Evolutionary conservation across 2,888 invertebrate species (phyloP), one percentile per base, ranked within the genome.

Genomic region (Patella depressa): DNA sequence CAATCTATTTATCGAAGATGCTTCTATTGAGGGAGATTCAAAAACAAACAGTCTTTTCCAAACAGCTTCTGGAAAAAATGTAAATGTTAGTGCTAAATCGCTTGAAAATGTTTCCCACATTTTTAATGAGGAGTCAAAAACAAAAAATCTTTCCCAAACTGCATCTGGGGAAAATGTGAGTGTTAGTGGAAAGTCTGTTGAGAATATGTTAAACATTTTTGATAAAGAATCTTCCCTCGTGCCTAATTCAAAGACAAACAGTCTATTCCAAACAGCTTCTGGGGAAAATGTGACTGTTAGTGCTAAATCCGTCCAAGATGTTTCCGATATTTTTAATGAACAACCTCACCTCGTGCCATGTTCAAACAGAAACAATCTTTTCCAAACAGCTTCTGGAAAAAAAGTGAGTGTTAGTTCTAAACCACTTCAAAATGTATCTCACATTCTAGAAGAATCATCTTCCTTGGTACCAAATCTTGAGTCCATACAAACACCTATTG

Each of bases 261-360:
- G 70, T 71, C 11, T 53, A 2, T 81, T 81, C 72, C 75, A 73
- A 65, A 79, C 82, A 53, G 81, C 81, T n/a, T 71, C 78, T 53
- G 82, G 82, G 53, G 74, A 73, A 45, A 54, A 72, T n/a, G 77
- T 85, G 3, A 72, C 24, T 55, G 72, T 85, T 19, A 78, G 84
- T 12, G 73, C 72, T 34, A 78, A 71, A 54, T 78, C 87, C n/a
- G 71, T 87, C 11, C 75, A 79, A 55, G 79, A 81, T 69, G 85
- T 83, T 54, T 81, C 70, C 57, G 53, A 78, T 65, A 45, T 83
- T 34, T 78, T 83, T 54, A 55, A 70, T 54, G 80, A 80, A 9
- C 73, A 81, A 12, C 17, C 55, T 19, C 3, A 7, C 9, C 15
- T 15, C 54, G 17, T 34, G 53, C 15, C 19, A 71, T 15, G 19